phyloP scores from a whole-genome alignment of 2,797 vertebrate genomes.

The Myiotriccus ornatus region DNA sequence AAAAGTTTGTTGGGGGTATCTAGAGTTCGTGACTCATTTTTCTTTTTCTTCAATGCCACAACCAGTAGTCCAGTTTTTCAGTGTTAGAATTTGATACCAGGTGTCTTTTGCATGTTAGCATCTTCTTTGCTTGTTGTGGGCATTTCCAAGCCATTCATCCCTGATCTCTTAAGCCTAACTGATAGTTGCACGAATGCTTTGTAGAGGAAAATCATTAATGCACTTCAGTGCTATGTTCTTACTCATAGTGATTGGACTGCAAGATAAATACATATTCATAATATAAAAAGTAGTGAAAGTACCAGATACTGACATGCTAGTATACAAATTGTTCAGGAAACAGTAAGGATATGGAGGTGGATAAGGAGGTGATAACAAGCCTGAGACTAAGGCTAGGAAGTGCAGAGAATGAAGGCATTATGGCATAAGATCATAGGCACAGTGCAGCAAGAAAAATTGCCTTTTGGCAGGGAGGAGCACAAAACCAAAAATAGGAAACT shows the following conservation, averaged over 20 bases:
- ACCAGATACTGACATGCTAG: background rate
- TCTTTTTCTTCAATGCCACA: background rate
- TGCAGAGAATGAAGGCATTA: background rate
- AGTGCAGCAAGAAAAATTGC: background rate
- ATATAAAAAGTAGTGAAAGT: background rate
- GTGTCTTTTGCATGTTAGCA: background rate
- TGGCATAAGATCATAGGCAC: background rate
- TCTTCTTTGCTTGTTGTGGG: background rate
- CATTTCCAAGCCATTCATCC: background rate
- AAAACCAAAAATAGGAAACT: background rate
- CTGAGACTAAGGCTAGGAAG: background rate
- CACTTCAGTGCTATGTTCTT: background rate
- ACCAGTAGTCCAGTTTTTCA: background rate
- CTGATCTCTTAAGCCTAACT: background rate
- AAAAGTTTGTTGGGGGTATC: background rate
- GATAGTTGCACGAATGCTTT: background rate
- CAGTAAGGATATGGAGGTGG: background rate
- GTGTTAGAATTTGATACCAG: background rate
- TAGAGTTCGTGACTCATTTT: background rate
- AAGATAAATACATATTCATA: background rate
- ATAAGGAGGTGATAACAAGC: background rate
- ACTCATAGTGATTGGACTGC: background rate
- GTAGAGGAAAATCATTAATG: background rate
- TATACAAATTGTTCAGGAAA: background rate
- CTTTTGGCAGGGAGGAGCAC: background rate